A percentile compares a stretch with the other conserved stretches of the same genome.
phyloP scores from a whole-genome alignment of 2,888 invertebrate genomes.

The Trachelus tabidus region DNA sequence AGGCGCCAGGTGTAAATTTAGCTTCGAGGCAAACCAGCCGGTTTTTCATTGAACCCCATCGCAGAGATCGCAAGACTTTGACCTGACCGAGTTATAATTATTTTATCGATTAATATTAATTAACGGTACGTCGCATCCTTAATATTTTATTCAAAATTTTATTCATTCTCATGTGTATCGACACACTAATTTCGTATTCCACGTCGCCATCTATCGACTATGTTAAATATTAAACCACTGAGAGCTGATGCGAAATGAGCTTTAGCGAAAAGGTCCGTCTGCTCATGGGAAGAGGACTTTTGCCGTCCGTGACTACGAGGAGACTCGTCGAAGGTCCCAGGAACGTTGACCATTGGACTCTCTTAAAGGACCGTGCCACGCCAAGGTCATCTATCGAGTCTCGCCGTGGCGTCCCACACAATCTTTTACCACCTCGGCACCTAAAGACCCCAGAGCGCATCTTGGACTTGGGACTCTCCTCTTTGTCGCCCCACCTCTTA shows the following conservation, averaged over 20 bases:
- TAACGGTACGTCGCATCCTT: not conserved
- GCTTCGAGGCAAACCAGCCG: not conserved
- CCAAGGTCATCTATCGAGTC: slow-evolving; percentile 52
- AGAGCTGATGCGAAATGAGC: slow-evolving; percentile 18
- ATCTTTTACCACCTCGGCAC: not conserved
- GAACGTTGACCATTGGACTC: slow-evolving; percentile 62
- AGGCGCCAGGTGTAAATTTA: not conserved
- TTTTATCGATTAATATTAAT: not conserved
- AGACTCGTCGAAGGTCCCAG: slow-evolving; percentile 52
- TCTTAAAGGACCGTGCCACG: slow-evolving; percentile 50
- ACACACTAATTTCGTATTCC: too few relatives aligned
- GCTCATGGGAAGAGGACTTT: slow-evolving; percentile 43
- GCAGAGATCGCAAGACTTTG: not conserved
- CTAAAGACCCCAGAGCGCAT: not conserved
- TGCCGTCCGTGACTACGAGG: slow-evolving; percentile 52
- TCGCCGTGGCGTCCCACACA: not conserved
- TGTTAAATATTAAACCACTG: not conserved
- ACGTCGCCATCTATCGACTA: not conserved
- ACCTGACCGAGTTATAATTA: not conserved
- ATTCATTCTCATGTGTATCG: not conserved
- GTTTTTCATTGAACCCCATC: not conserved
- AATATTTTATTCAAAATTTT: not conserved
- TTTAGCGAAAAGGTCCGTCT: slow-evolving; percentile 56
- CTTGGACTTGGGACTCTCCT: not conserved
- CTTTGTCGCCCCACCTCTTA: not conserved